These are phyloP conservation scores for Thymelicus acteon DNA, from an alignment of 2,888 invertebrate genomes.

Conservation along the genomic window DNA sequence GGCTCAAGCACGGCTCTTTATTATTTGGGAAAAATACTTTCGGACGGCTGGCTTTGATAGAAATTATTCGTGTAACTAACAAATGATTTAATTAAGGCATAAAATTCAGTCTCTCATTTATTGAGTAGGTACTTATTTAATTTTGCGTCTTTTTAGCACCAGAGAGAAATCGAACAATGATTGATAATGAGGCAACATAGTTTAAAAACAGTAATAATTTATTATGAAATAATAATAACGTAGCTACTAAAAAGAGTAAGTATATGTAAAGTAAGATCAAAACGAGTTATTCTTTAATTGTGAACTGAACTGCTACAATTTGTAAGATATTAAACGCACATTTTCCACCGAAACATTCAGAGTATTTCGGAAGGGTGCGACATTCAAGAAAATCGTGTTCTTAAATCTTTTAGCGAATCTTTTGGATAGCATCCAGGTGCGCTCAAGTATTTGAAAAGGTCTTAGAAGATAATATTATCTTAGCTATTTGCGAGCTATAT, in stretches of 20 bases:
- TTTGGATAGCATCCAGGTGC: conserved; percentile 24
- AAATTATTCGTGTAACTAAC: not conserved
- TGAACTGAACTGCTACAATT: not conserved
- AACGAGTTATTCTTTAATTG: no score
- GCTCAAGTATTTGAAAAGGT: conserved; percentile 28
- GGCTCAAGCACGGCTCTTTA: conserved; percentile 23
- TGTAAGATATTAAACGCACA: not conserved
- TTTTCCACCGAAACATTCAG: not conserved
- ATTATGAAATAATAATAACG: no score
- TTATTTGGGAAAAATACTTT: conserved; percentile 3
- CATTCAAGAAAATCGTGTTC: conserved; percentile 10
- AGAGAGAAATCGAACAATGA: no score
- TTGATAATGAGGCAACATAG: no score
- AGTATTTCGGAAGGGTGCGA: conserved; percentile 6
- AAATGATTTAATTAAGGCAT: no score
- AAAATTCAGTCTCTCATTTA: no score
- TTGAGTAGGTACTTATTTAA: no score
- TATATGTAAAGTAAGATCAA: no score
- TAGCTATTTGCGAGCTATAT: conserved; percentile 4
- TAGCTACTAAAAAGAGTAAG: no score
- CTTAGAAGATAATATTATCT: conserved; percentile 19
- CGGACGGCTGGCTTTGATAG: not conserved
- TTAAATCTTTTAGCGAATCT: conserved; percentile 18
- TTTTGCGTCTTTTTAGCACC: no score
- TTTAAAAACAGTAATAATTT: no score